These are phyloP conservation scores for Proales similis DNA, from an alignment of 1,140 invertebrate genomes.

Conservation along the genomic window DNA sequence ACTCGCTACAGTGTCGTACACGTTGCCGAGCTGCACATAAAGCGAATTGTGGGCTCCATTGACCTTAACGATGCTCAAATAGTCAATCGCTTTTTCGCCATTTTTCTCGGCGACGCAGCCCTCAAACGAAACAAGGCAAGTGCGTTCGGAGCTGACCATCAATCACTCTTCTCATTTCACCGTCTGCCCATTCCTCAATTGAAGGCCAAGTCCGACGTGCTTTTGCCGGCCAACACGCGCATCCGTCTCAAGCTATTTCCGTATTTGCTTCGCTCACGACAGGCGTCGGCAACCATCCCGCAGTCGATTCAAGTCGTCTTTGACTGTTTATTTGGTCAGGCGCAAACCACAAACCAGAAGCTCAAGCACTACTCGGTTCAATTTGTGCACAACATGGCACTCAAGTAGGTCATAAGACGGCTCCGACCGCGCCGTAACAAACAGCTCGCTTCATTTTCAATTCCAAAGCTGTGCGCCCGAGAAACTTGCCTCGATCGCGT, in stretches of 20 bases:
- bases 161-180: not conserved
- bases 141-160: no score
- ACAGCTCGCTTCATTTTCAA: constrained; percentile 38
- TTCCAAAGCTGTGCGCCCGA: constrained; percentile 58
- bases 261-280: constrained; percentile 69
- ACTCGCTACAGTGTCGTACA: constrained; percentile 58
- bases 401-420: constrained; percentile 59
- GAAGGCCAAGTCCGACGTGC: not conserved
- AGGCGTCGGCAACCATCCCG: constrained; percentile 69
- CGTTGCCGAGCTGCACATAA: constrained; percentile 33
- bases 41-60: constrained; percentile 30
- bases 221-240: constrained; percentile 66
- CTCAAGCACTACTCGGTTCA: constrained; percentile 71
- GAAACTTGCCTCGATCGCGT: constrained; percentile 60
- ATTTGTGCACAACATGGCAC: constrained; percentile 71
- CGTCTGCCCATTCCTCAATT: not conserved
- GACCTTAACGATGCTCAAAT: constrained; percentile 24
- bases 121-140: not conserved
- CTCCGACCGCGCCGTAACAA: not conserved
- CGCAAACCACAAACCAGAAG: constrained; percentile 67
- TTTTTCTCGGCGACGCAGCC: not conserved
- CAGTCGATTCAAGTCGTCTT: constrained; percentile 74
- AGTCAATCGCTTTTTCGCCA: constrained; percentile 21
- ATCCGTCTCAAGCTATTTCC: constrained; percentile 75
- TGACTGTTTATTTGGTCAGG: constrained; percentile 69